Conservation (phyloP, 2,797 vertebrate genomes). For the Siniperca undulata region DNA sequence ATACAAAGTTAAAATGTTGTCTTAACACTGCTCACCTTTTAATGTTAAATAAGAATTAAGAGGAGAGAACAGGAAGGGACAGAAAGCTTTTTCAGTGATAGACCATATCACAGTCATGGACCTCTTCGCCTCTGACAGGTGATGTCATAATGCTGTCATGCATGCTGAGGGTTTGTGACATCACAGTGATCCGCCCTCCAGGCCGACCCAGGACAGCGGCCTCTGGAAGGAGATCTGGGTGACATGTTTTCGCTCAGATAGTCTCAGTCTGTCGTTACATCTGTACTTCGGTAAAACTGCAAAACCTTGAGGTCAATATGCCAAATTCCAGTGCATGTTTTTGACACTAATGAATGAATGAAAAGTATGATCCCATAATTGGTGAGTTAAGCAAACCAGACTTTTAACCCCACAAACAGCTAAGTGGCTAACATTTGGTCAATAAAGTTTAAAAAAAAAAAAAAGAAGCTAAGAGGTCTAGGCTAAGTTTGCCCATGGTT, state of each 20-base stretch:
- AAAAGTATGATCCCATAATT: neutral
- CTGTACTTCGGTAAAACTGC: neutral
- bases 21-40: neutral
- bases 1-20: neutral
- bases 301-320: neutral
- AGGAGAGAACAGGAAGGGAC: neutral
- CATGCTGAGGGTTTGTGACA: conserved; percentile 31
- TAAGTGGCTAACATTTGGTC: neutral
- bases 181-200: conserved; percentile 9
- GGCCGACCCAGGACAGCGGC: neutral
- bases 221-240: conserved; percentile 15
- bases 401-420: neutral
- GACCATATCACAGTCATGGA: conserved; percentile 12
- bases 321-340: neutral
- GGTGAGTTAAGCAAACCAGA: neutral
- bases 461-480: neutral
- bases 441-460: neutral
- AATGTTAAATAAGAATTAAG: neutral
- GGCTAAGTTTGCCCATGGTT: neutral
- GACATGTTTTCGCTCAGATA: conserved; percentile 20
- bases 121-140: conserved; percentile 33
- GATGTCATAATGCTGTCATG: conserved; percentile 36
- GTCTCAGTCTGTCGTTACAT: conserved; percentile 10
- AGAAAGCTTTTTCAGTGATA: conserved; percentile 5
- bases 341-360: neutral